phyloP scores from a whole-genome alignment of 2,113 vertebrate species.

The Dendrocopos noguchii region DNA sequence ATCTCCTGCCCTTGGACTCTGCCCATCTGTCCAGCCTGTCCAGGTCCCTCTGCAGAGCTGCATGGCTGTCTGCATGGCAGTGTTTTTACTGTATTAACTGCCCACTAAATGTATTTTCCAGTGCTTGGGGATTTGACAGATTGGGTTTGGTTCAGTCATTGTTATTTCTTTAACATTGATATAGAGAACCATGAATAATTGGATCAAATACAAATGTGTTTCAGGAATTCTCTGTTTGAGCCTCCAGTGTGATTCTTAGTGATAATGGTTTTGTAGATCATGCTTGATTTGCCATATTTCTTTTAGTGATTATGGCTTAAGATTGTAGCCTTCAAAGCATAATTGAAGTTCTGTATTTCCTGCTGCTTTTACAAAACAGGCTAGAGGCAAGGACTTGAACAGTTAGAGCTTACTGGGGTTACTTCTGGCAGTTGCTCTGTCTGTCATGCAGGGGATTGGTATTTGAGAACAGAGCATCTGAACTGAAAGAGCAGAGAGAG shows the following conservation, averaged over 20 bases:
- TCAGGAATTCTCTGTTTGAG: background rate
- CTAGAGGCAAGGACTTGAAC: conserved; percentile 27
- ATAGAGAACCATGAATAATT: background rate
- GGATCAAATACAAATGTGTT: background rate
- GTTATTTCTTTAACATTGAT: background rate
- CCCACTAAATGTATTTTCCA: background rate
- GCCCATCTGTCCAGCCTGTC: too few relatives aligned
- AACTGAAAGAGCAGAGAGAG: background rate
- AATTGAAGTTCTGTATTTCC: background rate
- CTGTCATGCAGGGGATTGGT: conserved; percentile 11
- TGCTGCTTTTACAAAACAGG: conserved; percentile 36
- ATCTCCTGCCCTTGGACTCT: too few relatives aligned
- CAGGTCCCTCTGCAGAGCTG: too few relatives aligned
- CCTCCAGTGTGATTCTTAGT: background rate
- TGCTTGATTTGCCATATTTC: background rate
- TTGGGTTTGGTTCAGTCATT: conserved; percentile 13
- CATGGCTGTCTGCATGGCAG: background rate
- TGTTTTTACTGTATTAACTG: background rate
- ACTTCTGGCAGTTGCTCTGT: conserved; percentile 26
- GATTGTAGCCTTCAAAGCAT: background rate
- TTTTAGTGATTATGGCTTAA: background rate
- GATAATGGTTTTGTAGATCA: background rate
- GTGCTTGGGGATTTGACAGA: conserved; percentile 40
- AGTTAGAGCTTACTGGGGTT: conserved; percentile 30
- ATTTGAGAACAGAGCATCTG: conserved; percentile 48